Percentiles rank a stretch among this genome's conserved stretches.
phyloP scores from a whole-genome alignment of 2,797 vertebrate genomes.

The Etheostoma nigrum region DNA sequence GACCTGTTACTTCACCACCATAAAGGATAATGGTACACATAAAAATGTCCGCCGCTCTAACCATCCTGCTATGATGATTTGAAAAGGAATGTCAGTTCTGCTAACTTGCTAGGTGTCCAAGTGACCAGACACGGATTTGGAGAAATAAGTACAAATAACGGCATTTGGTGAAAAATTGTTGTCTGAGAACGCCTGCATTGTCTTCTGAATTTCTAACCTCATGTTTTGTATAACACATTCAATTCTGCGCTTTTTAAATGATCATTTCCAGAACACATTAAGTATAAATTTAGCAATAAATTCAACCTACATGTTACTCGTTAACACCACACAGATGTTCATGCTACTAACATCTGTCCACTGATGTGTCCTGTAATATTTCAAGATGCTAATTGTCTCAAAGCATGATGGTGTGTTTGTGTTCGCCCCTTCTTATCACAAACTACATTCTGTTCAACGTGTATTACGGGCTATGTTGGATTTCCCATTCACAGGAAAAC shows the following conservation, averaged over 20 bases:
- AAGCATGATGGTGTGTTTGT: constrained; percentile 11
- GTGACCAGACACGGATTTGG: too few relatives aligned
- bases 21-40: too few relatives aligned
- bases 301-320: not conserved
- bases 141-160: too few relatives aligned
- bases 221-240: not conserved
- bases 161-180: too few relatives aligned
- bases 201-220: not conserved
- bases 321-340: not conserved
- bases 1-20: too few relatives aligned
- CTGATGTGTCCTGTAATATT: not conserved
- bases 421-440: constrained; percentile 54
- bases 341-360: not conserved
- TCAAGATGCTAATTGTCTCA: constrained; percentile 4
- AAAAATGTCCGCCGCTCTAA: too few relatives aligned
- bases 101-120: too few relatives aligned
- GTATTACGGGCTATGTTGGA: constrained; percentile 64
- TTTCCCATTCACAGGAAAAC: constrained; percentile 45
- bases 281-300: not conserved
- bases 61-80: too few relatives aligned
- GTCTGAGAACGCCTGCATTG: not conserved
- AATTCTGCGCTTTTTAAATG: not conserved
- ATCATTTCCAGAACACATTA: not conserved
- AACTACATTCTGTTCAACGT: constrained; percentile 55
- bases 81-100: too few relatives aligned